A percentile compares a stretch with the other conserved stretches of the same genome.
Conservation (phyloP, 2,888 invertebrate genomes). For the Syritta pipiens region DNA sequence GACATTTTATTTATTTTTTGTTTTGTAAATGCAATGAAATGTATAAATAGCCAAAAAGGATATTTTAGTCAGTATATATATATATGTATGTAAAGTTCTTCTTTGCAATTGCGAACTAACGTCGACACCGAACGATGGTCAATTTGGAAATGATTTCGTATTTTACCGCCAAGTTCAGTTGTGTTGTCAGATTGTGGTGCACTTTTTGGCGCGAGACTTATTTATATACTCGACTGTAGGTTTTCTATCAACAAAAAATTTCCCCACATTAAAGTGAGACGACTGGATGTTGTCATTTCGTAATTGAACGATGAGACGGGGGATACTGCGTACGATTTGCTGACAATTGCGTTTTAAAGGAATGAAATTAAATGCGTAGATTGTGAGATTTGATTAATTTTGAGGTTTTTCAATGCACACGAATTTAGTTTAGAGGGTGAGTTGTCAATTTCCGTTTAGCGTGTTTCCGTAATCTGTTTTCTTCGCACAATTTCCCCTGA, state of each 20-base stretch:
- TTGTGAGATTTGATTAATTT: not conserved
- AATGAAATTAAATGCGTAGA: not conserved
- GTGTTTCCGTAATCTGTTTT: not conserved
- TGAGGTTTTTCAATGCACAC: not conserved
- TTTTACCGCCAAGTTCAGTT: conserved; percentile 7
- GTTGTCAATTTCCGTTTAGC: too few relatives aligned
- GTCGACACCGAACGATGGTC: conserved; percentile 51
- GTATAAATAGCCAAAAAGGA: not conserved
- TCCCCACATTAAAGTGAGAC: conserved; percentile 17
- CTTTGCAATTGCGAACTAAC: not conserved
- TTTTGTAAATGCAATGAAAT: not conserved
- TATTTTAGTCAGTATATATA: not conserved
- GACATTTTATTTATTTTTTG: conserved; percentile 70
- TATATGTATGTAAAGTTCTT: not conserved
- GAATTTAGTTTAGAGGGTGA: not conserved
- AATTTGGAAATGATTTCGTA: conserved; percentile 33
- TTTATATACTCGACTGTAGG: conserved; percentile 40
- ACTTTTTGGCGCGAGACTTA: conserved; percentile 45
- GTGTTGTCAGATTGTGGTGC: not conserved
- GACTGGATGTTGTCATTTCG: not conserved
- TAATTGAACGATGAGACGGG: too few relatives aligned
- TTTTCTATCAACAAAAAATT: not conserved
- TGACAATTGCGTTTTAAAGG: not conserved
- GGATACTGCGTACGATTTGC: not conserved
- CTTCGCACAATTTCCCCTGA: not conserved